Conservation (phyloP, 2,797 vertebrate species). For the Aphelocoma californica region DNA sequence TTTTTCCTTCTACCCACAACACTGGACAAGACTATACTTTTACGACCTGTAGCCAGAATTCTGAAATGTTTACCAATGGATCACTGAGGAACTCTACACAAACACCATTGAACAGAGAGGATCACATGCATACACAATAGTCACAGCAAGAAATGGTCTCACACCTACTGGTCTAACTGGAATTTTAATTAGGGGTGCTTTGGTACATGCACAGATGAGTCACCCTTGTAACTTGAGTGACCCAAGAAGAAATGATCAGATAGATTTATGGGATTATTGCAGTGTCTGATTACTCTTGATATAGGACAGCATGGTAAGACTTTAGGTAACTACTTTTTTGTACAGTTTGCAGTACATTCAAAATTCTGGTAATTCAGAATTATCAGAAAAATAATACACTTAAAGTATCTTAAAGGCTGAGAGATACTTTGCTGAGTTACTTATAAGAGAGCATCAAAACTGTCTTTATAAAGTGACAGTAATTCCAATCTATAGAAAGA, state of each 20-base stretch:
- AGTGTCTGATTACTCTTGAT: background rate
- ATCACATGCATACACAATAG: rapidly evolving
- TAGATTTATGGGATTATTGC: background rate
- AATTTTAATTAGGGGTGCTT: background rate
- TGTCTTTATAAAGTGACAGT: background rate
- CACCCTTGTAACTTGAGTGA: background rate
- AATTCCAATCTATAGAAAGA: background rate
- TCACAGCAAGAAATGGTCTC: background rate
- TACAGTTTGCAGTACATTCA: background rate
- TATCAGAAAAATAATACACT: background rate
- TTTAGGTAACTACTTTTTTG: background rate
- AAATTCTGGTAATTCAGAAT: background rate
- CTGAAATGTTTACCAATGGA: background rate
- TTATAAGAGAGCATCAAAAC: background rate
- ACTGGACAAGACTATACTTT: background rate
- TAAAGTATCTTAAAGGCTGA: background rate
- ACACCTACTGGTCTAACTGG: background rate
- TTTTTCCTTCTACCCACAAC: background rate
- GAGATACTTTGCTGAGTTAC: background rate
- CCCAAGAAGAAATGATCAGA: background rate
- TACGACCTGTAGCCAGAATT: background rate
- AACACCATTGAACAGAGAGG: background rate
- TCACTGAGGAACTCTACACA: background rate
- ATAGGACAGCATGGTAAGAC: background rate
- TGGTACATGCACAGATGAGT: background rate